These are phyloP conservation scores for Taxidea taxus DNA, from an alignment of 2,113 vertebrate genomes.

Conservation along the genomic window DNA sequence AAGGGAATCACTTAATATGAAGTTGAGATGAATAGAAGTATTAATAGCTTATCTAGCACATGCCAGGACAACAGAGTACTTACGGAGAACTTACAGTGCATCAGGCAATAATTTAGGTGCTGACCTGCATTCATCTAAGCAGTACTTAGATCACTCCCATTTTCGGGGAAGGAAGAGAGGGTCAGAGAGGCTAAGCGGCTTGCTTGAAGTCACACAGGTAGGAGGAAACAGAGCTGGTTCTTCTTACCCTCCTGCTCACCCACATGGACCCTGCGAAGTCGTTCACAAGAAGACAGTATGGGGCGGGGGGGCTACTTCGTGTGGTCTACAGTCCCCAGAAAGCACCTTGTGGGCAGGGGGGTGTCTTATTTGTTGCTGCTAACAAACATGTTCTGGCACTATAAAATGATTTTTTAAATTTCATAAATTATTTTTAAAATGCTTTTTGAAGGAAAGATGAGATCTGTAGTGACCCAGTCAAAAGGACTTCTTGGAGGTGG, in stretches of 20 bases:
- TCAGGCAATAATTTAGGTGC: background rate
- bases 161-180: background rate
- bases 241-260: background rate
- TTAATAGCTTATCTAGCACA: background rate
- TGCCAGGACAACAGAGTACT: background rate
- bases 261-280: background rate
- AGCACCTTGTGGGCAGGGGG: background rate
- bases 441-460: background rate
- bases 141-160: background rate
- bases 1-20: background rate
- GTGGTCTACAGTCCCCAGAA: background rate
- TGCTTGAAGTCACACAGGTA: background rate
- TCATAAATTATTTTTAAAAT: background rate
- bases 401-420: background rate
- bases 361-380: background rate
- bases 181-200: background rate
- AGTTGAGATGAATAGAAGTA: background rate
- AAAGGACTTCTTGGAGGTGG: background rate
- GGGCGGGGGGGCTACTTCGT: rapidly evolving
- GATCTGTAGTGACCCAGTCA: background rate
- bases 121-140: background rate
- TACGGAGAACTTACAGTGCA: background rate
- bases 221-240: background rate
- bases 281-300: rapidly evolving
- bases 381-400: background rate